Conservation (phyloP, 2,888 invertebrate genomes). For the Parnassius smintheus region DNA sequence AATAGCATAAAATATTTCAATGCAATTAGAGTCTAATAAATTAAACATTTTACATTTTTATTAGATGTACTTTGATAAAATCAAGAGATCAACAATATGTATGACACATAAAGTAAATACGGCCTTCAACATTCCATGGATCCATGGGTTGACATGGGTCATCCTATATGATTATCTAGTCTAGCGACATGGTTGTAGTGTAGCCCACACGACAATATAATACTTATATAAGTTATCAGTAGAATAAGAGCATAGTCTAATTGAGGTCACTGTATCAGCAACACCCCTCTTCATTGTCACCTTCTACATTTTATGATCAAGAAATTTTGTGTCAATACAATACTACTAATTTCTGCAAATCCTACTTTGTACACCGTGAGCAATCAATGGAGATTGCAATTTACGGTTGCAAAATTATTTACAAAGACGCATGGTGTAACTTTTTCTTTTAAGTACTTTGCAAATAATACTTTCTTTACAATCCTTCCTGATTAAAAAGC, state of each 20-base stretch:
- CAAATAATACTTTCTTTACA: slow-evolving; percentile 8
- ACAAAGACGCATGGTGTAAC: slow-evolving; percentile 15
- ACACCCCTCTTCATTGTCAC: too few species aligned
- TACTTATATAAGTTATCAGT: too few species aligned
- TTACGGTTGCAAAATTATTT: slow-evolving; percentile 21
- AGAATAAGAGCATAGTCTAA: too few species aligned
- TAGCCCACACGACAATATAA: too few species aligned
- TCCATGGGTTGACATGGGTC: slow-evolving; percentile 21
- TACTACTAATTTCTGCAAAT: slow-evolving; percentile 20
- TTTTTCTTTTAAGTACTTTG: slow-evolving; percentile 3
- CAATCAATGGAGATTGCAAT: slow-evolving; percentile 24
- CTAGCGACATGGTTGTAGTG: slow-evolving; percentile 8
- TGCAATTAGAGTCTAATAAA: too few species aligned
- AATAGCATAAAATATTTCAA: too few species aligned
- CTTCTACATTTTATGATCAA: slow-evolving; percentile 11
- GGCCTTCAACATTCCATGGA: slow-evolving; percentile 18
- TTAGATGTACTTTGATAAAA: too few species aligned
- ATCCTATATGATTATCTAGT: slow-evolving; percentile 6
- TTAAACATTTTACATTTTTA: too few species aligned
- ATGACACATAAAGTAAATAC: slow-evolving; percentile 4
- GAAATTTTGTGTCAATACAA: slow-evolving; percentile 25
- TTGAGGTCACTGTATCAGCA: too few species aligned
- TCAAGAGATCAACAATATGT: too few species aligned
- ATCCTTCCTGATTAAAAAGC: slow-evolving; percentile 19
- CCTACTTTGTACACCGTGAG: slow-evolving; percentile 14